These are phyloP conservation scores for Catharus minimus DNA, from an alignment of 2,113 vertebrate genomes.

Conservation along the genomic window DNA sequence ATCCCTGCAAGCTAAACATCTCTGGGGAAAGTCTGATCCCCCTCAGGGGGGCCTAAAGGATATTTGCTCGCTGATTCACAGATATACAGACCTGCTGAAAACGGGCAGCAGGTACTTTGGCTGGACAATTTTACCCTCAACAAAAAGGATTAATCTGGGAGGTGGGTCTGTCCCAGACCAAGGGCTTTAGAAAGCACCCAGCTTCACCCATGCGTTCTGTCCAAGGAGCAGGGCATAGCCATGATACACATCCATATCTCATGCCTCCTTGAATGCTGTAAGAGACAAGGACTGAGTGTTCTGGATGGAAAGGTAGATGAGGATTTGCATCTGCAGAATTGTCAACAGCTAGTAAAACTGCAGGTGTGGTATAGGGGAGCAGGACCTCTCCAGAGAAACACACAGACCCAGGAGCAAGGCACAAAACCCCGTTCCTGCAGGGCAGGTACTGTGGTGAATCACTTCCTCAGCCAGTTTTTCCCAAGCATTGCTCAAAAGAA, in stretches of 20 bases:
- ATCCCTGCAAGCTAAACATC: neutral
- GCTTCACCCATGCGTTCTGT: fast-evolving
- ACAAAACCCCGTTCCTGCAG: neutral
- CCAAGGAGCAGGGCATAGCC: neutral
- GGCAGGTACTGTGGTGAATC: neutral
- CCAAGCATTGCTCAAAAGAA: neutral
- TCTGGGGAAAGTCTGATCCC: neutral
- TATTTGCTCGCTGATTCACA: neutral
- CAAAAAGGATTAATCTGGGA: too few relatives aligned
- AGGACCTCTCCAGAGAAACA: neutral
- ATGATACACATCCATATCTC: neutral
- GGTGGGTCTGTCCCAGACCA: neutral
- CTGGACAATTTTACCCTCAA: neutral
- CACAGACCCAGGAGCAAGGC: neutral
- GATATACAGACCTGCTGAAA: neutral
- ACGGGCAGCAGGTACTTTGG: fast-evolving
- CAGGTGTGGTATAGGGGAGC: neutral
- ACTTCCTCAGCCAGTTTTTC: constrained; percentile 19
- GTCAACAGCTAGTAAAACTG: neutral
- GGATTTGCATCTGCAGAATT: neutral
- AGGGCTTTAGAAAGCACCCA: neutral
- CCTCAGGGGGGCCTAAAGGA: neutral
- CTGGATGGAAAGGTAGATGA: neutral
- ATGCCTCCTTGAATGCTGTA: neutral
- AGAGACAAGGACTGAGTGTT: neutral